Conservation (phyloP, 2,797 vertebrate genomes). For the Bovichtus variegatus region DNA sequence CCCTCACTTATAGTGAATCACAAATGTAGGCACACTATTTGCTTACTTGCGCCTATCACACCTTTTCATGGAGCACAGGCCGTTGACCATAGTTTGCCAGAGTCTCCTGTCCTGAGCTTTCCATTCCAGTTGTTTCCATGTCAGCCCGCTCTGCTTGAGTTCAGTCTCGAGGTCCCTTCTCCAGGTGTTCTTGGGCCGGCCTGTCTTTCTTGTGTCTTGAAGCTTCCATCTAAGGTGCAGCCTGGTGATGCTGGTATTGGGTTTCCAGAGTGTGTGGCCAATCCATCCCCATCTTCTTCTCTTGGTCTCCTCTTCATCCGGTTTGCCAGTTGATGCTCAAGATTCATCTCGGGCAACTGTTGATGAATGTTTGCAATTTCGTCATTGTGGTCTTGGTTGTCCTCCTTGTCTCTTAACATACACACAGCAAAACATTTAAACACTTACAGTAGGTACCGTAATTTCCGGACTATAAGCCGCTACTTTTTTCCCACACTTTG, state of each 20-base stretch:
- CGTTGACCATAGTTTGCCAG: too few relatives aligned
- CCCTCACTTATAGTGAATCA: slow-evolving; percentile 36
- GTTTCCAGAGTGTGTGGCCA: background rate
- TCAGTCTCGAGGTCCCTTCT: background rate
- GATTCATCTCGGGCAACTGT: too few relatives aligned
- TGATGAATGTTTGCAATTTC: too few relatives aligned
- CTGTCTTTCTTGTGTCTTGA: background rate
- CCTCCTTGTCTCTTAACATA: background rate
- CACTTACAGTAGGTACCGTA: background rate
- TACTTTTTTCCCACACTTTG: too few relatives aligned
- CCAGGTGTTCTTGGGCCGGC: background rate
- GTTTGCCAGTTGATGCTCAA: too few relatives aligned
- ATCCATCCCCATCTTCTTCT: background rate
- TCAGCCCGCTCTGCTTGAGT: background rate
- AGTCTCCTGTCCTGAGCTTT: too few relatives aligned
- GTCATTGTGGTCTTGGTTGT: too few relatives aligned
- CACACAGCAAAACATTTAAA: slow-evolving; percentile 13
- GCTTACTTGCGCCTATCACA: too few relatives aligned
- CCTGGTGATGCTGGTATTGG: background rate
- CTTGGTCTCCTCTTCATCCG: background rate
- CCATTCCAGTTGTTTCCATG: background rate
- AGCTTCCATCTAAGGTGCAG: background rate
- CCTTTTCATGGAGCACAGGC: too few relatives aligned
- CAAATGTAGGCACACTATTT: background rate
- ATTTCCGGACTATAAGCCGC: too few relatives aligned